Evolutionary conservation across 2,888 invertebrate species (phyloP).

Genomic region (Clitarchus hookeri): DNA sequence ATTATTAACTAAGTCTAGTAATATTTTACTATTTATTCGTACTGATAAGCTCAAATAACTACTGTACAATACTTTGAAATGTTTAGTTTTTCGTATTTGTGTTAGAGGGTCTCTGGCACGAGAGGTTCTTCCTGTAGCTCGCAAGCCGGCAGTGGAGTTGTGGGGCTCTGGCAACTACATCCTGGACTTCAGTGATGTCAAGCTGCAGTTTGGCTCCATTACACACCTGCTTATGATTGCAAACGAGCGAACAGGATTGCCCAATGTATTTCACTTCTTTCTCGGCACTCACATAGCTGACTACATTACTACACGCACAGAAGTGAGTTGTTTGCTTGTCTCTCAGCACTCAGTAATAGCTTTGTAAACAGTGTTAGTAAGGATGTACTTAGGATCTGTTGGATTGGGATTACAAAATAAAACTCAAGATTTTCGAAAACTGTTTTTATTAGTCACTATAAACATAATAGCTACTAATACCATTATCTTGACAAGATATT

Average conservation of each 20-base stretch:
- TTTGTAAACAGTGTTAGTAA: too few species aligned
- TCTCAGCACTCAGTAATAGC: neutral
- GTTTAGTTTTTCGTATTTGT: constrained; percentile 21
- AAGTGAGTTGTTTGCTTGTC: neutral
- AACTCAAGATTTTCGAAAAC: too few species aligned
- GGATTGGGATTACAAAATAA: too few species aligned
- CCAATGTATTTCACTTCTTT: constrained; percentile 64
- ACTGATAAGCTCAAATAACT: too few species aligned
- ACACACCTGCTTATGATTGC: constrained; percentile 67
- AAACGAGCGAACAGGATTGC: constrained; percentile 67
- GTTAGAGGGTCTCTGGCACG: constrained; percentile 66
- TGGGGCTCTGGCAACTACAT: constrained; percentile 76
- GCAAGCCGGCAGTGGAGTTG: constrained; percentile 60
- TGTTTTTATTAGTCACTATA: too few species aligned
- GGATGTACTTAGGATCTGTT: too few species aligned
- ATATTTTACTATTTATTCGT: too few species aligned
- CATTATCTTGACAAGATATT: too few species aligned
- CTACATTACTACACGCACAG: neutral
- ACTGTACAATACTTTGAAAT: too few species aligned
- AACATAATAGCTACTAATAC: too few species aligned
- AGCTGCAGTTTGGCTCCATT: constrained; percentile 63
- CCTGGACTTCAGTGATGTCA: constrained; percentile 68
- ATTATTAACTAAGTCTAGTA: too few species aligned
- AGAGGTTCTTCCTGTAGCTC: constrained; percentile 62
- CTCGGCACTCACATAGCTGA: constrained; percentile 59